Base-by-base conservation (phyloP, 2,113 vertebrate genomes). In the Hypanus sabinus region DNA sequence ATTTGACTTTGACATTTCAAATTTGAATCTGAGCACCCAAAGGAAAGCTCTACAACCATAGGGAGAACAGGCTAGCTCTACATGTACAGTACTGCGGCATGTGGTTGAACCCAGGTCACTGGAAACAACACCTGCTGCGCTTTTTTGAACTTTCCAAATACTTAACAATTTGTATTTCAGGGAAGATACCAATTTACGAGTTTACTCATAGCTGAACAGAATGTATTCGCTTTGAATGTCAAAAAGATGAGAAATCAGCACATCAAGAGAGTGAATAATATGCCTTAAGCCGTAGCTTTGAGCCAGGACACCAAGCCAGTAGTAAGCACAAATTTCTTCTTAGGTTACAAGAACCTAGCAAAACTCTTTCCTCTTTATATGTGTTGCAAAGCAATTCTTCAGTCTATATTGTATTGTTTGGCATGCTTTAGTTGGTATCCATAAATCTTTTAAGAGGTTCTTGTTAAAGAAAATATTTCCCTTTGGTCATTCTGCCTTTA, bases 401-500 rank as follows among this genome's bases (percentile, higher is more conserved):
- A 93, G 4, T 10, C 91, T 14, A 12, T 3, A 73, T 2, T 2
- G 68, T 38, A 36, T 75, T 73, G 22, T 20, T 93, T 73, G 38
- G 91, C 22, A 73, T 55, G 70, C 68, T 73, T 46, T 73, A 70
- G 9, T 68, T 30, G 8, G 20, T 62, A 46, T 46, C 90, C 5
- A 55, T 93, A 46, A 71, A 93, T 93, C 36, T 93, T 93, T 93
- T 71, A 93, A 73, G 91, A 46, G 91, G 20, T 70, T 75, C 91
- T 93, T 75, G 33, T 93, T 93, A 73, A 38, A 93, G 71, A n/a
- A n/a, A 12, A 93, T 22, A 33, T 73, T 46, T 75, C 70, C 91
- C 91, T 27, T 73, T 73, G 38, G 91, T 70, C 70, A 75, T 71
- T 55, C 36, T 71, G 33, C 12, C 65, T 70, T 65, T 92, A 22